Conservation (phyloP, 1,140 invertebrate species). For the Lordiphosa stackelbergi region DNA sequence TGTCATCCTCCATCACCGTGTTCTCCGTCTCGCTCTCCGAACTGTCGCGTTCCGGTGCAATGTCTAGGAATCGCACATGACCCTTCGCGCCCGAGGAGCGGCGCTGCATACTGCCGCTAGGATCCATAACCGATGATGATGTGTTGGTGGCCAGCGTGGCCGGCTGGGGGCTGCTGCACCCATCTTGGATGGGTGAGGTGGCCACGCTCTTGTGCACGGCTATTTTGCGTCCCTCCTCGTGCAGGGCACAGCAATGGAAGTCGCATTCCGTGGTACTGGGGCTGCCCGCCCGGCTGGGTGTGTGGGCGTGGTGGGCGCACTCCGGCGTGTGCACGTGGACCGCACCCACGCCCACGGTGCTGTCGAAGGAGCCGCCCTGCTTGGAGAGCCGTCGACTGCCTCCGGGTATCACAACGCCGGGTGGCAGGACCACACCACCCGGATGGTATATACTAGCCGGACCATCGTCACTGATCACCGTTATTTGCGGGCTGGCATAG, state of each 20-base stretch:
- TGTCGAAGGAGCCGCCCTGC: slow-evolving; percentile 86
- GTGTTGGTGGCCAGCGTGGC: slow-evolving; percentile 31
- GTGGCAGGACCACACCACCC: slow-evolving; percentile 70
- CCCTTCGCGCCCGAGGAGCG: slow-evolving; percentile 80
- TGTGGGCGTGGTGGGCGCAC: slow-evolving; percentile 86
- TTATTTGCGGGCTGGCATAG: slow-evolving; percentile 88
- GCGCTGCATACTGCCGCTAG: slow-evolving; percentile 78
- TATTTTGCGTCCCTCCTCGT: slow-evolving; percentile 93
- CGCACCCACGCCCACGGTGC: slow-evolving; percentile 78
- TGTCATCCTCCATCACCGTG: slow-evolving; percentile 92
- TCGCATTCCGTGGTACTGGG: slow-evolving; percentile 87
- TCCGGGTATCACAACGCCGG: slow-evolving; percentile 73
- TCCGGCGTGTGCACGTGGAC: slow-evolving; percentile 91
- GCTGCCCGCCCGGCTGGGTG: slow-evolving; percentile 79
- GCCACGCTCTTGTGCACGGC: slow-evolving; percentile 93
- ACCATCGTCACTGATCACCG: slow-evolving; percentile 93
- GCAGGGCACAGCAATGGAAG: slow-evolving; percentile 95
- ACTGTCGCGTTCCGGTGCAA: slow-evolving; percentile 86
- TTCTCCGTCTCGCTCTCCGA: slow-evolving; percentile 95
- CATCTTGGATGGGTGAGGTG: slow-evolving; percentile 93
- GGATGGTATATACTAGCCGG: slow-evolving; percentile 78
- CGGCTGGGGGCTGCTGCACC: slow-evolving; percentile 82
- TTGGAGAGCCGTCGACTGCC: slow-evolving; percentile 80
- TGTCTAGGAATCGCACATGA: slow-evolving; percentile 87
- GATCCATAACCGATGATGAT: slow-evolving; percentile 67